These are phyloP conservation scores for Iselma pallidipennis DNA, from an alignment of 2,888 invertebrate species.

Conservation along the genomic window DNA sequence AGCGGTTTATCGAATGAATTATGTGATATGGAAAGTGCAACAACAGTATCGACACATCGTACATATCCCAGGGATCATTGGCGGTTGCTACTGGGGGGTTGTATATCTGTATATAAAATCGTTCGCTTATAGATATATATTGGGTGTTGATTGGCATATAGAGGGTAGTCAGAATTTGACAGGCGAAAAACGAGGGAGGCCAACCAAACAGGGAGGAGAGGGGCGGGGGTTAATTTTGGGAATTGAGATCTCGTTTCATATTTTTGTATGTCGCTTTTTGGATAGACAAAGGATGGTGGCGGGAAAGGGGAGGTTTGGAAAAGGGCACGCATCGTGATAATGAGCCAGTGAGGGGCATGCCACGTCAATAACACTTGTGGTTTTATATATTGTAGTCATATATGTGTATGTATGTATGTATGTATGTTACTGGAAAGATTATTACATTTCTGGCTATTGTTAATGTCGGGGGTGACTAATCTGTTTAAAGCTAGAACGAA, in stretches of 20 bases:
- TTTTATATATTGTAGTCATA: slow-evolving; percentile 24
- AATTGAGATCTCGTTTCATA: slow-evolving; percentile 21
- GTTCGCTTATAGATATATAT: too few species aligned
- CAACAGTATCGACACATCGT: slow-evolving; percentile 22
- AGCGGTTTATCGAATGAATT: slow-evolving; percentile 24
- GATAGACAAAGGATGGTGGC: slow-evolving; percentile 3
- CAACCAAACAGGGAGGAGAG: too few species aligned
- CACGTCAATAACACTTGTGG: slow-evolving; percentile 27
- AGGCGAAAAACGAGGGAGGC: not conserved
- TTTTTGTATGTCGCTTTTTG: slow-evolving; percentile 1
- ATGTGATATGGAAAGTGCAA: slow-evolving; percentile 24
- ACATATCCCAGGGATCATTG: too few species aligned
- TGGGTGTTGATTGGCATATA: slow-evolving; percentile 21
- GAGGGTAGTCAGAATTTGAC: not conserved
- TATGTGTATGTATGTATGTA: too few species aligned
- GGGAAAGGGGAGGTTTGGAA: slow-evolving; percentile 5
- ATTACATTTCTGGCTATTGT: slow-evolving; percentile 28
- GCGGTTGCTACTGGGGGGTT: too few species aligned
- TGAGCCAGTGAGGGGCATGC: slow-evolving; percentile 19
- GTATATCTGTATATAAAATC: too few species aligned
- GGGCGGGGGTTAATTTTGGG: slow-evolving; percentile 19
- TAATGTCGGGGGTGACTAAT: slow-evolving; percentile 21
- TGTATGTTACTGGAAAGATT: slow-evolving; percentile 25
- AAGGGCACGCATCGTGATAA: slow-evolving; percentile 30
- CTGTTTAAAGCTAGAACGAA: slow-evolving; percentile 3